Evolutionary conservation across 2,113 vertebrate genomes (phyloP), one percentile per base, ranked within the genome.

Genomic region (Cynocephalus volans): DNA sequence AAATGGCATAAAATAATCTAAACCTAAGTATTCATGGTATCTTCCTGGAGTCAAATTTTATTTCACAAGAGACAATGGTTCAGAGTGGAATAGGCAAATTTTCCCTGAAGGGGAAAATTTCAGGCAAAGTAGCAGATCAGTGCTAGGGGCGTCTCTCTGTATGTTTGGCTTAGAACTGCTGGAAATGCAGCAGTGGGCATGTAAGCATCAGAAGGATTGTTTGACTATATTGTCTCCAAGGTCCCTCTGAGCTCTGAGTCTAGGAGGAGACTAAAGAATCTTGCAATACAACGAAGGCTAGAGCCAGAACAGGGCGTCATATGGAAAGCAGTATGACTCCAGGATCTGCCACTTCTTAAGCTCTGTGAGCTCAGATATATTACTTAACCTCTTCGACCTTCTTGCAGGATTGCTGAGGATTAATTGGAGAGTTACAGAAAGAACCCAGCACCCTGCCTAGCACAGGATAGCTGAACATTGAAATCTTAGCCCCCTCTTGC

Each of bases 371-470:
- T 52, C 26, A 3, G 19, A 48, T 88, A 19, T 52, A 26, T 62
- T 73, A 67, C 36, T 96, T 81, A 84, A 81, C 72, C 77, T 85
- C 64, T 64, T 60, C 4, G 15, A n/a, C 69, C 86, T 92, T 96
- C 85, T 56, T 41, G 15, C 26, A 15, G 24, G 31, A 41, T 56
- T 62, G 36, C 11, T 48, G 8, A 89, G 28, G 45, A 84, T 64
- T 75, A 60, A 83, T 0, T 67, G n/a, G 41, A 80, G 5, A 62
- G 9, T 72, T 69, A 50, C 90, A 73, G 76, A 81, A 94, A 81
- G 60, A 93, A 56, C 24, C 54, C 93, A 77, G 81, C 58, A 85
- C 81, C 21, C 72, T 52, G 28, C 31, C 88, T 85, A 85, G 88
- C 70, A 86, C 13, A 14, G 48, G 6, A 48, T 1, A 91, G 58